Base-by-base conservation (phyloP, 2,888 invertebrate species). In the Orthonychiurus folsomi region DNA sequence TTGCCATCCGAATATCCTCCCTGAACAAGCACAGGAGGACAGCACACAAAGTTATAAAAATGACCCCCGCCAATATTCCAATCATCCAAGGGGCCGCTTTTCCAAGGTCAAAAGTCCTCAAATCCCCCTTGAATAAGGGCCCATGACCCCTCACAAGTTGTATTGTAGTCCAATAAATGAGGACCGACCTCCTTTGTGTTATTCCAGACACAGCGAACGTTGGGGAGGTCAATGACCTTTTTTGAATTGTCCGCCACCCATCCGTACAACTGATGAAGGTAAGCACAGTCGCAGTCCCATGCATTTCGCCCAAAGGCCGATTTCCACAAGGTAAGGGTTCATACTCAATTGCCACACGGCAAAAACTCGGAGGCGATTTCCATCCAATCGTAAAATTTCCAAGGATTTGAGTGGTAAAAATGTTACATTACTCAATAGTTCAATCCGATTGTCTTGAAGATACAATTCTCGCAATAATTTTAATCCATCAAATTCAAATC, bases 211-310 rank as follows among this genome's bases (percentile, higher is more conserved):
- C 89, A 89, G 72, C 84, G 83, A 63, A 89, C 80, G 66, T 81
- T 81, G 47, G 81, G 76, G 60, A 82, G 75, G 76, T 89, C 89
- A 21, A 67, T 50, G 2, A 71, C 61, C 48, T 71, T 71, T 26
- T 65, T 63, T 0, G 69, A 66, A 50, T 71, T 70, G 27, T 70
- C 69, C 0, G 63, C 61, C 66, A 90, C 85, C 83, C 89, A 92
- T 69, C 86, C 82, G 64, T 89, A 88, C 73, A 91, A 80, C 74
- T 88, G 87, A 77, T 89, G 87, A 74, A 93, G 81, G 79, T 89
- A 92, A 76, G 88, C 87, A 79, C 93, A 93, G 73, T 89, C 86
- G 76, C 93, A 93, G 52, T 88, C 88, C 93, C 93, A 93, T 66
- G 85, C 83, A 78, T 93, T 93, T 73, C 87, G 85, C 18, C 89